These are phyloP conservation scores for Sebastolobus altivelis DNA, from an alignment of 2,797 vertebrate species.

Conservation along the genomic window DNA sequence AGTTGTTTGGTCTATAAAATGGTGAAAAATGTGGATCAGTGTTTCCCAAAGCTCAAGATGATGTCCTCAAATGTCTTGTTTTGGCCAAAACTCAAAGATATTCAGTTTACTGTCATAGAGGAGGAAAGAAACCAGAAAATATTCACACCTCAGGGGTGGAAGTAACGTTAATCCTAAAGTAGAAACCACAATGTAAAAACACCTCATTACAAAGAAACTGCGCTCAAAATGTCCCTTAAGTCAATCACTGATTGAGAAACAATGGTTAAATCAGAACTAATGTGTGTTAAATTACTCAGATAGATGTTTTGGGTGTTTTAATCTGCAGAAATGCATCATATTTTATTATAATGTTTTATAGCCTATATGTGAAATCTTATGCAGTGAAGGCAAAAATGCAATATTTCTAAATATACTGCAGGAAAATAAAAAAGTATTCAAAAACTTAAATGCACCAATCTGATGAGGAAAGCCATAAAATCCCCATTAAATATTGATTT, in stretches of 20 bases:
- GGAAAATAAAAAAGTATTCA: too few species aligned
- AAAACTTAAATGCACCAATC: too few species aligned
- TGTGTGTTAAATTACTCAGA: fast-evolving
- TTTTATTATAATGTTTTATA: not conserved
- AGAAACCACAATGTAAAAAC: slow-evolving; percentile 4
- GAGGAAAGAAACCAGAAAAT: too few species aligned
- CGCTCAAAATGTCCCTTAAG: not conserved
- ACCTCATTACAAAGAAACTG: not conserved
- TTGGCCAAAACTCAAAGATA: too few species aligned
- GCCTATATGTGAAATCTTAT: not conserved
- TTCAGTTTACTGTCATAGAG: not conserved
- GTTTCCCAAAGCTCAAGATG: too few species aligned
- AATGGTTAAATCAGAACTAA: not conserved
- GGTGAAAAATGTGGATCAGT: too few species aligned
- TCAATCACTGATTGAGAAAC: not conserved
- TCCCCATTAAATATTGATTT: too few species aligned
- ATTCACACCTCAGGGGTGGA: not conserved
- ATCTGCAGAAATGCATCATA: not conserved
- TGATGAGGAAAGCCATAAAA: too few species aligned
- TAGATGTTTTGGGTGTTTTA: not conserved
- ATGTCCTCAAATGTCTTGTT: too few species aligned
- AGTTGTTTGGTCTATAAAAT: too few species aligned
- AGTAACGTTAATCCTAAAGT: not conserved
- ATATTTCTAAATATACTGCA: too few species aligned
- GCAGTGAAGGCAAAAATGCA: too few species aligned